A percentile compares a stretch with the other conserved stretches of the same genome.
phyloP scores from a whole-genome alignment of 2,113 vertebrate species.

The Picathartes gymnocephalus region DNA sequence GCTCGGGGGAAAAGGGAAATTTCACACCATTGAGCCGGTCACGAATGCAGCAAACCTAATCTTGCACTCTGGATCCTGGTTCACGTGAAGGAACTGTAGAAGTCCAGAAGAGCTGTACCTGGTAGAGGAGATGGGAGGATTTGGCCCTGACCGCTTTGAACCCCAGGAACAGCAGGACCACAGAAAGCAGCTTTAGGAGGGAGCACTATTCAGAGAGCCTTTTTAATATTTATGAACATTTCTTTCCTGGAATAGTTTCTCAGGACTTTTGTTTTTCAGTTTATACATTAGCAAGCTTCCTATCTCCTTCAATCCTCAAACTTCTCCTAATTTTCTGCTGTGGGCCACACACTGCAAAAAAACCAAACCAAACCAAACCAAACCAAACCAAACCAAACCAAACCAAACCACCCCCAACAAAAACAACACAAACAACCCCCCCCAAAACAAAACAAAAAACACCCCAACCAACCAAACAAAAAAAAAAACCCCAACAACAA shows the following conservation, averaged over 20 bases:
- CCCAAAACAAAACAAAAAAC: too few relatives aligned
- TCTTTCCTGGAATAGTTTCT: background rate
- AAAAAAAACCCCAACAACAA: background rate
- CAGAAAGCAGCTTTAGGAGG: background rate
- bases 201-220: background rate
- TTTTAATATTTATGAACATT: background rate
- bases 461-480: too few relatives aligned
- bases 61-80: background rate
- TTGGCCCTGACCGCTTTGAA: background rate
- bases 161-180: background rate
- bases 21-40: background rate
- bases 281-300: background rate
- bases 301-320: background rate
- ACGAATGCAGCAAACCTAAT: background rate
- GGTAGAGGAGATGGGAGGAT: background rate
- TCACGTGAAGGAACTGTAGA: background rate
- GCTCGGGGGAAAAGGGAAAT: background rate
- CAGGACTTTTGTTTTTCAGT: background rate
- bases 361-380: background rate
- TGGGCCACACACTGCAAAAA: background rate
- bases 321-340: background rate
- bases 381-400: too few relatives aligned
- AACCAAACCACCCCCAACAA: too few relatives aligned
- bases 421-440: too few relatives aligned
- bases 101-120: background rate